A percentile compares a stretch with the other conserved stretches of the same genome.
phyloP scores from a whole-genome alignment of 2,888 invertebrate species.

The Dicyrtomina minuta region DNA sequence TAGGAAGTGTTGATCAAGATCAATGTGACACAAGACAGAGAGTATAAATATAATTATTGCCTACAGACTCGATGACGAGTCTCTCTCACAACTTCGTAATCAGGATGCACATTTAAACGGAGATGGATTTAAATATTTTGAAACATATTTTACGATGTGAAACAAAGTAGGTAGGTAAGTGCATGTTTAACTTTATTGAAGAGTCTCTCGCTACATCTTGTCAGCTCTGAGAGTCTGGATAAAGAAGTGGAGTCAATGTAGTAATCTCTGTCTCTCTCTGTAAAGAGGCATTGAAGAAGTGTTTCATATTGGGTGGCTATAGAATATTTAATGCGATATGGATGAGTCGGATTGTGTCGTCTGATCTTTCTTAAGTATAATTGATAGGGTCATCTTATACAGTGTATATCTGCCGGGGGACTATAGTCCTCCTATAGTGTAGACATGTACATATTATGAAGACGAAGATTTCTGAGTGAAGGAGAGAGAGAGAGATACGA shows the following conservation, averaged over 20 bases:
- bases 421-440: not conserved
- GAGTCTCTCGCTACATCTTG: not conserved
- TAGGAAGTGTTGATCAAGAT: constrained; percentile 8
- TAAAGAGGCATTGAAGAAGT: constrained; percentile 19
- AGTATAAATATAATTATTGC: not conserved
- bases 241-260: not conserved
- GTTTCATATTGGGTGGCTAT: constrained; percentile 27
- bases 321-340: constrained; percentile 23
- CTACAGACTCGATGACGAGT: not conserved
- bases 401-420: not conserved
- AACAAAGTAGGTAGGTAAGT: constrained; percentile 1
- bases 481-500: constrained; percentile 4
- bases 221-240: constrained; percentile 13
- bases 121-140: not conserved
- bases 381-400: constrained; percentile 13
- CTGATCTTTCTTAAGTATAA: constrained; percentile 21
- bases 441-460: not conserved
- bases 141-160: not conserved
- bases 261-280: constrained; percentile 9
- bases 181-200: constrained; percentile 13
- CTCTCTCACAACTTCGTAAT: too few species aligned
- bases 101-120: too few species aligned
- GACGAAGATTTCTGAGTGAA: not conserved
- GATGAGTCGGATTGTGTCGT: constrained; percentile 28
- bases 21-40: not conserved